Percentiles rank a stretch among this genome's conserved stretches.
These are phyloP conservation scores for Gymnothorax reevesii DNA, from an alignment of 2,797 vertebrate genomes.

Conservation along the genomic window DNA sequence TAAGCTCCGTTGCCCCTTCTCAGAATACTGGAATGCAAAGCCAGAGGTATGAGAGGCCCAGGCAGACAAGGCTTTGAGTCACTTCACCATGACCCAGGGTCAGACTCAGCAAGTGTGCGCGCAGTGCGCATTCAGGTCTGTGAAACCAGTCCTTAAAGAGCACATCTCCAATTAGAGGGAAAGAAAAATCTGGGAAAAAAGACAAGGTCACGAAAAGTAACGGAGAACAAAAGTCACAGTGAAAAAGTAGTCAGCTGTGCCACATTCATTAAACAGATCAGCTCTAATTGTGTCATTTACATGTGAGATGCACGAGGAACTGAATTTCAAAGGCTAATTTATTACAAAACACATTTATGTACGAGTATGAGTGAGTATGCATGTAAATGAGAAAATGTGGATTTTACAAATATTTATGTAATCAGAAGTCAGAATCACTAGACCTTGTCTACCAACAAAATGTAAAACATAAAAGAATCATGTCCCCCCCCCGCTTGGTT, in stretches of 20 bases:
- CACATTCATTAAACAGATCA: background rate
- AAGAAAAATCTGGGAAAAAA: background rate
- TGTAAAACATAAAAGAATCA: too few species aligned
- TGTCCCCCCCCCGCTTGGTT: too few species aligned
- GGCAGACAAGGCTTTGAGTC: slow-evolving; percentile 93
- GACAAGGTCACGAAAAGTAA: slow-evolving; percentile 11
- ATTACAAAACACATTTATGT: too few species aligned
- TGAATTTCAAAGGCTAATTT: too few species aligned
- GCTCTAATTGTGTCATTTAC: background rate
- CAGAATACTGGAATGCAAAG: slow-evolving; percentile 92
- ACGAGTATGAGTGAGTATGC: too few species aligned
- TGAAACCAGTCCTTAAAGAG: slow-evolving; percentile 33
- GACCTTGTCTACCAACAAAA: too few species aligned
- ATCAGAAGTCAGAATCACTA: too few species aligned
- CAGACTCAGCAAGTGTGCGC: slow-evolving; percentile 69
- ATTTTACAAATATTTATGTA: too few species aligned
- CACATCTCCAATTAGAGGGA: slow-evolving; percentile 11
- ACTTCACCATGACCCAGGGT: slow-evolving; percentile 95
- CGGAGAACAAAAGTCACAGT: background rate
- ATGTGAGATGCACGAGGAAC: background rate
- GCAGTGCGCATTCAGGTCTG: slow-evolving; percentile 31
- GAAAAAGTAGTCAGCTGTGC: background rate
- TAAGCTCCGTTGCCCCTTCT: slow-evolving; percentile 79
- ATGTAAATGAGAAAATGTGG: too few species aligned
- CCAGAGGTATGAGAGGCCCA: slow-evolving; percentile 89